A percentile compares a stretch with the other conserved stretches of the same genome.
Conservation (phyloP, 1,140 invertebrate species). For the Scaptomyza hsui region DNA sequence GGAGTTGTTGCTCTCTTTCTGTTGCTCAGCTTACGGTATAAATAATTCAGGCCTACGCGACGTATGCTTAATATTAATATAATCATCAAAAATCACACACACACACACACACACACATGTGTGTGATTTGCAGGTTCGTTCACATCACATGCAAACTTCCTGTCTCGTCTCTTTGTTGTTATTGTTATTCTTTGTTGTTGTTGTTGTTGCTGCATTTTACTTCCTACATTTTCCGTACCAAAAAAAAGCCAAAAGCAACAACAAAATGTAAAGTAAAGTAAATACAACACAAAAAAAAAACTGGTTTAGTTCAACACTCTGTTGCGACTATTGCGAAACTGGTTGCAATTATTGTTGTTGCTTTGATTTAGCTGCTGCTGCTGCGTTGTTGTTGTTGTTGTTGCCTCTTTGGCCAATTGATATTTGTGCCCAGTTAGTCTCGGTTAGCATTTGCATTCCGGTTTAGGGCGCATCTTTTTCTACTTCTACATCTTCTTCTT, state of each 20-base stretch:
- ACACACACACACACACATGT: constrained; percentile 9
- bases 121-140: constrained; percentile 49
- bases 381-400: constrained; percentile 14
- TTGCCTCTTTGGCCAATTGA: constrained; percentile 59
- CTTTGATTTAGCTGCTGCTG: constrained; percentile 62
- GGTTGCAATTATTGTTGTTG: constrained; percentile 57
- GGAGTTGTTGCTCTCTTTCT: background rate
- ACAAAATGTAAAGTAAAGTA: constrained; percentile 29
- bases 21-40: constrained; percentile 23
- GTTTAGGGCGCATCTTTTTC: constrained; percentile 34
- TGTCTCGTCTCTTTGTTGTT: constrained; percentile 57
- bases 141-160: constrained; percentile 62
- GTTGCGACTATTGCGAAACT: constrained; percentile 64
- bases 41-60: constrained; percentile 52
- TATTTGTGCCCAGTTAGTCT: constrained; percentile 57
- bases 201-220: constrained; percentile 50
- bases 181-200: constrained; percentile 20
- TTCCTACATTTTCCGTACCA: constrained; percentile 71
- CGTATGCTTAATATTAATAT: constrained; percentile 74
- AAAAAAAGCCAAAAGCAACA: constrained; percentile 43
- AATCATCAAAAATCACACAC: constrained; percentile 49
- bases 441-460: constrained; percentile 64
- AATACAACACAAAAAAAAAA: constrained; percentile 49
- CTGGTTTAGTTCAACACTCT: constrained; percentile 66
- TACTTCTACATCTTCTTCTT: background rate